Evolutionary conservation across 2,888 invertebrate genomes (phyloP), one percentile per base, ranked within the genome.

Genomic region (Zelleria hepariella): DNA sequence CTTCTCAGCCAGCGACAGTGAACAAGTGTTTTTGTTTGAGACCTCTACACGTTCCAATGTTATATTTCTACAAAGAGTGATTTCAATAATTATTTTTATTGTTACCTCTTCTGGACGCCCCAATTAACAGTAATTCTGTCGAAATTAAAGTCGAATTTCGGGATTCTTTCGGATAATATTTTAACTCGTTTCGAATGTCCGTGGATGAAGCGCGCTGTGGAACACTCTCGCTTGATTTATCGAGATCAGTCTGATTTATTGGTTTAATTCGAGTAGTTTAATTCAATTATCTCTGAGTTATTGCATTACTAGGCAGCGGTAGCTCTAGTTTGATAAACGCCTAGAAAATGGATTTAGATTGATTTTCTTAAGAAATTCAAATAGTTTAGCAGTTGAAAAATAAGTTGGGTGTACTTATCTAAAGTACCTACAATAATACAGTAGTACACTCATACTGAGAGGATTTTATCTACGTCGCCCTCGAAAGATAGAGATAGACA

Each of bases 81-180:
- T 75, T 72, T 71, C 75, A 73, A 82, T 83, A 79, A 78, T 82
- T 74, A 68, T 66, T 64, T 68, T 62, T 60, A 62, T 62, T 62
- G 60, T 59, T 58, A 54, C 58, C 21, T 26, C 20, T 23, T 10
- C 18, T 32, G 42, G 66, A 67, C 78, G 69, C 67, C 70, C 76
- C 84, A 85, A 86, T 87, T 85, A 87, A 80, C 79, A 77, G 72
- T 75, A 77, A 80, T 81, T 77, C 72, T 66, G 72, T 58, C 65
- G 62, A 72, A 71, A 81, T 83, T 82, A 78, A 80, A 80, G 67
- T 76, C 69, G 73, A 79, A 79, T 84, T 82, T 76, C 67, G 71
- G 69, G 65, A 53, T 54, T 49, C 53, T 42, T 52, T 20, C 8
- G 58, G 42, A 54, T 48, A 59, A 85, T 85, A 82, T 80, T 79